Base-by-base conservation (phyloP, 1,140 invertebrate species). In the Callitettix versicolor region DNA sequence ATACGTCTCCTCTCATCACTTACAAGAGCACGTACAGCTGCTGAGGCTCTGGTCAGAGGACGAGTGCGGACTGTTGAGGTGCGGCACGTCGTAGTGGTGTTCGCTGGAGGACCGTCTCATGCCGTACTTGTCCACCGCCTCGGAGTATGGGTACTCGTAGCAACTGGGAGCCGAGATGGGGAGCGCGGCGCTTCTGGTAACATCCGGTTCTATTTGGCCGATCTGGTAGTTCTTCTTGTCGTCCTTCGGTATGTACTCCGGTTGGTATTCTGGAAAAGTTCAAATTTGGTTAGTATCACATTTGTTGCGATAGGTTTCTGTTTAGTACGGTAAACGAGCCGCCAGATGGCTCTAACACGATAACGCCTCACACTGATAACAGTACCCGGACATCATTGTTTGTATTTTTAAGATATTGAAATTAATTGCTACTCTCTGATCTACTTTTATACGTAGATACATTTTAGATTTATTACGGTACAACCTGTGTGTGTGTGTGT, bases 201-300 rank as follows among this genome's bases (percentile, higher is more conserved):
- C 73, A 69, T 95, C 91, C 34, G 91, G 90, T 63, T 91, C 89
- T 57, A 89, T 76, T 24, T 47, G 76, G 7, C 76, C 75, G 47
- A 74, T 75, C 1, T 56, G 55, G 34, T 57, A 56, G 33, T 79
- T 81, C 67, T 91, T 91, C 74, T 91, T 91, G 71, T 88, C 85
- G 58, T 87, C 81, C 49, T 88, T 86, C 46, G 84, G 84, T 70
- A 86, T 89, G 73, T 88, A 89, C 70, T 90, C 86, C 53, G 86
- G 83, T 73, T 91, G 89, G 70, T 89, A 90, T 70, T 90, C 88
- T 89, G 75, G 51, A 73, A 74, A n/a, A n/a, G n/a, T n/a, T n/a
- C n/a, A n/a, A n/a, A n/a, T n/a, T n/a, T n/a, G n/a, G n/a, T n/a
- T n/a, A n/a, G n/a, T n/a, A n/a, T n/a, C n/a, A n/a, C n/a, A n/a